Conservation (phyloP, 2,797 vertebrate genomes). For the Spinus pinus region DNA sequence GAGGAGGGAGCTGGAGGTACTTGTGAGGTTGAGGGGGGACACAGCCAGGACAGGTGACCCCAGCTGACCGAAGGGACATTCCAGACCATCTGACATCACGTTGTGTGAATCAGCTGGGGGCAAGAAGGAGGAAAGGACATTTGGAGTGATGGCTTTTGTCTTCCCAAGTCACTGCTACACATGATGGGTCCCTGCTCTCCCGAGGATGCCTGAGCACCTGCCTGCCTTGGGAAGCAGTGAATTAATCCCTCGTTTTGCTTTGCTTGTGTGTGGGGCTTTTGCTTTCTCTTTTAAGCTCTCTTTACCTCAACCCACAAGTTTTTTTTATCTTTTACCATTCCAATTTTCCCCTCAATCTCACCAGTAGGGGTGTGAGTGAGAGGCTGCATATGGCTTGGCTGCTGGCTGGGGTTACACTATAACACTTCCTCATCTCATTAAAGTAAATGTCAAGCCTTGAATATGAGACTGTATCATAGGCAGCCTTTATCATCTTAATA, state of each 20-base stretch:
- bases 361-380: rapidly evolving
- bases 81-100: not conserved
- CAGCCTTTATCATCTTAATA: not conserved
- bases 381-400: not conserved
- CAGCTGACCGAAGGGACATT: not conserved
- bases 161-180: rapidly evolving
- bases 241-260: not conserved
- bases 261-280: not conserved
- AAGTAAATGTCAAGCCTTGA: not conserved
- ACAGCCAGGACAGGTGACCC: not conserved
- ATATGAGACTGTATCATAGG: not conserved
- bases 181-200: rapidly evolving
- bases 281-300: not conserved
- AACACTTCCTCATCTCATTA: not conserved
- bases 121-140: rapidly evolving
- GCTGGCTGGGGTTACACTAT: not conserved
- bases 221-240: not conserved
- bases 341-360: not conserved
- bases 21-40: rapidly evolving
- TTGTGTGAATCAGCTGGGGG: rapidly evolving
- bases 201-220: not conserved
- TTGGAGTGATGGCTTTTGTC: not conserved
- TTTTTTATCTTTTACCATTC: not conserved
- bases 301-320: not conserved
- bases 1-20: not conserved